Evolutionary conservation across 1,140 invertebrate genomes (phyloP), one percentile per base, ranked within the genome.

Genomic region (Drosophila burlai): DNA sequence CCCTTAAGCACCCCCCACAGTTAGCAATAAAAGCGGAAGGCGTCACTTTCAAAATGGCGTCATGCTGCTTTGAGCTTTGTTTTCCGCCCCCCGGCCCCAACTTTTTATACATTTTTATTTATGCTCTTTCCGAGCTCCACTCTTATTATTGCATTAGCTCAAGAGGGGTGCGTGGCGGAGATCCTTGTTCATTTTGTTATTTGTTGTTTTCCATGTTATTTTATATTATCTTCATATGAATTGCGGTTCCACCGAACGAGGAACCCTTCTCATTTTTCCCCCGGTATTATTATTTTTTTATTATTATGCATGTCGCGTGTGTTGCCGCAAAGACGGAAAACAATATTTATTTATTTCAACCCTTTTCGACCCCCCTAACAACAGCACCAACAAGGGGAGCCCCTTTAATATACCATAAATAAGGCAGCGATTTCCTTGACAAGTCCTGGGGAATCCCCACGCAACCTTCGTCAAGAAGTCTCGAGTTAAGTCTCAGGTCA

Each of bases 221-320:
- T 52, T 59, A 68, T 77, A 78, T 81, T 82, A 82, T 82, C 72
- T 78, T 76, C 64, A 62, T 81, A 81, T 81, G 83, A 66, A 76
- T 82, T 75, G 65, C 49, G 73, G 65, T 50, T 52, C 46, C 49
- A 8, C 7, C 24, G 9, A 68, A 54, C 29, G 24, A 5, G 2
- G 18, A 10, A 55, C 54, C 49, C 63, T 46, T 26, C 15, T 29
- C 42, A 59, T 46, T 47, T 43, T 42, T 34, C 31, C 34, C 31
- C 16, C 8, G 9, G 34, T 54, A 54, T 63, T 63, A 64, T 63
- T 78, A 66, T 74, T 72, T 58, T 73, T 77, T 69, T 87, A 80
- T 82, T 86, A 86, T 86, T 86, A 86, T 86, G 80, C 83, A 76
- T 80, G 83, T 87, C 83, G 72, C 65, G 76, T 83, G 79, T 54